Evolutionary conservation across 2,888 invertebrate genomes (phyloP), one percentile per base, ranked within the genome.

Genomic region (Epirrhoe alternata): DNA sequence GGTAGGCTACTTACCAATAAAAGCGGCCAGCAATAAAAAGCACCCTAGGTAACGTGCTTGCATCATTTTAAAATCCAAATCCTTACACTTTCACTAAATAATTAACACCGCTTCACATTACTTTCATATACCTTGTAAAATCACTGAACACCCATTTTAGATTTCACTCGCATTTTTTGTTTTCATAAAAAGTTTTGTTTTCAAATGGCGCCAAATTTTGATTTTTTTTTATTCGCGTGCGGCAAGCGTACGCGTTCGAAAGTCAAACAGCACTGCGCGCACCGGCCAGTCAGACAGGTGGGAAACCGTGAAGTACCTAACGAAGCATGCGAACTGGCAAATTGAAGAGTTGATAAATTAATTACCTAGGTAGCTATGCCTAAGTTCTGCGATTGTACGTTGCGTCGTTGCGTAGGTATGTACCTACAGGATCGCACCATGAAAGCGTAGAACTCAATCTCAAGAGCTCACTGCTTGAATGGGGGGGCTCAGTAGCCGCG

Each of bases 201-300:
- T 77, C 72, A 74, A 63, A 64, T 73, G 70, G 79, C 81, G 85
- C 80, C 75, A 76, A 79, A 63, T 69, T 80, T 77, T 77, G 76
- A 77, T 73, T 55, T 57, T 73, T 73, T 69, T 62, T 62, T 69
- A 79, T 73, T 77, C 77, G 80, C 86, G 81, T 79, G 80, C 84
- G 77, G 76, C 81, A 76, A 78, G 73, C 82, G 77, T 80, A 74
- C 82, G 68, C 86, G 87, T 87, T 88, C 86, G 92, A 91, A 89
- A 91, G 92, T 87, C 90, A 87, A 88, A 87, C 89, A 86, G 82
- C 74, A 91, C 90, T 91, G 90, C 81, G 82, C 77, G 69, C 72
- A 81, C 78, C 82, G 86, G 86, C 85, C 83, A 81, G 76, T 76
- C 71, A 83, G 78, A 85, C 86, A 85, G 83, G 86, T 86, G 86